These are phyloP conservation scores for Corydoras maculifer DNA, from an alignment of 2,113 vertebrate species.

Conservation along the genomic window DNA sequence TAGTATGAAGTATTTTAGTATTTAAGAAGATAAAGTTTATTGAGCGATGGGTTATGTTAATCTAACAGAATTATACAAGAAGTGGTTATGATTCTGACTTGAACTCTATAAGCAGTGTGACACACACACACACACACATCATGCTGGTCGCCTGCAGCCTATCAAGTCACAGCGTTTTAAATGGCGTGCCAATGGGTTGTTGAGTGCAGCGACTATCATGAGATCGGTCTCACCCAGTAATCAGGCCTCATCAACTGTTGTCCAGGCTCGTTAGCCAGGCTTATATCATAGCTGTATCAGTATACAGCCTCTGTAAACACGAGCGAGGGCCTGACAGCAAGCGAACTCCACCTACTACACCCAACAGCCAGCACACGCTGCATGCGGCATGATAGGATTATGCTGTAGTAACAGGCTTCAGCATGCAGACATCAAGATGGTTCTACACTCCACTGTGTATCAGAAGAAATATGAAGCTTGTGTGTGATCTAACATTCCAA, in stretches of 20 bases:
- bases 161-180: neutral
- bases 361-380: neutral
- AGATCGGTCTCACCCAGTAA: conserved; percentile 28
- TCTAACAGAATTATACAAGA: neutral
- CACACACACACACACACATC: neutral
- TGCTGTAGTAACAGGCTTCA: neutral
- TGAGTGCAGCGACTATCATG: conserved; percentile 14
- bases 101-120: neutral
- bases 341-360: conserved; percentile 14
- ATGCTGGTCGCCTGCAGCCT: neutral
- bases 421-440: no score
- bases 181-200: conserved; percentile 10
- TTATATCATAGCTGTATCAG: conserved; percentile 28
- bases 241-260: conserved; percentile 15
- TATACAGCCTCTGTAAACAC: conserved; percentile 20
- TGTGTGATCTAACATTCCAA: no score
- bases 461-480: no score
- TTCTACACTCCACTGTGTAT: no score
- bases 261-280: conserved; percentile 23
- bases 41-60: no score
- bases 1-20: no score
- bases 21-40: no score
- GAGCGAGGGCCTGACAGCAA: neutral
- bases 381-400: neutral
- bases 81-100: no score